Conservation (phyloP, 2,888 invertebrate genomes). For the Cephus pulcher region DNA sequence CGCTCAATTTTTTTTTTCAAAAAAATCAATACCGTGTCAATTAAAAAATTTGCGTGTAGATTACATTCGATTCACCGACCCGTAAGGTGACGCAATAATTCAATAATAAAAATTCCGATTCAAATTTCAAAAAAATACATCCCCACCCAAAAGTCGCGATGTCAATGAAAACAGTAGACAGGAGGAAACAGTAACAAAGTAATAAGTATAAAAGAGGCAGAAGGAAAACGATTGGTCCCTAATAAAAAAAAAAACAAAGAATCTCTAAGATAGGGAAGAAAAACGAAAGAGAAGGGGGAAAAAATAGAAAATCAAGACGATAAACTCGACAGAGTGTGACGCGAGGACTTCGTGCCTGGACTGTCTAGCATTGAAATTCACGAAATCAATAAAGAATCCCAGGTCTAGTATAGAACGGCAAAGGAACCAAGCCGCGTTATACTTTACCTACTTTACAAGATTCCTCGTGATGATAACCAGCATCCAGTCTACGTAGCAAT, state of each 20-base stretch:
- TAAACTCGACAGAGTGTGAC: slow-evolving; percentile 43
- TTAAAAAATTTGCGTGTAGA: too few species aligned
- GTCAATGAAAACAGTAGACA: background rate
- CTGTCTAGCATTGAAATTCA: slow-evolving; percentile 45
- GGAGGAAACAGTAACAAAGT: background rate
- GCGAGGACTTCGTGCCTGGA: slow-evolving; percentile 44
- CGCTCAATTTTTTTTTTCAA: too few species aligned
- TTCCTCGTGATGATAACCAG: slow-evolving; percentile 27
- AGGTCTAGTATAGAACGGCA: background rate
- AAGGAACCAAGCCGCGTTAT: slow-evolving; percentile 5
- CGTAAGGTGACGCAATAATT: background rate
- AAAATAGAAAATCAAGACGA: slow-evolving; percentile 23
- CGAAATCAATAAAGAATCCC: slow-evolving; percentile 38
- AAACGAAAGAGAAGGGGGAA: background rate
- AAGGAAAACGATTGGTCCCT: background rate
- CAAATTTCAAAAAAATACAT: background rate
- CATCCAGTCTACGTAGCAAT: background rate
- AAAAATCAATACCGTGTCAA: too few species aligned
- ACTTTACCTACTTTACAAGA: slow-evolving; percentile 30
- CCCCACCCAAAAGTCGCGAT: background rate
- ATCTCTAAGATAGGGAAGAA: background rate
- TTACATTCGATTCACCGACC: too few species aligned
- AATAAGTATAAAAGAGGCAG: background rate
- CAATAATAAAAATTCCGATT: background rate
- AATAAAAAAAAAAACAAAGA: background rate